Evolutionary conservation across 2,797 vertebrate species (phyloP), one percentile per base, ranked within the genome.

Genomic region (Ctenopoma kingsleyae): DNA sequence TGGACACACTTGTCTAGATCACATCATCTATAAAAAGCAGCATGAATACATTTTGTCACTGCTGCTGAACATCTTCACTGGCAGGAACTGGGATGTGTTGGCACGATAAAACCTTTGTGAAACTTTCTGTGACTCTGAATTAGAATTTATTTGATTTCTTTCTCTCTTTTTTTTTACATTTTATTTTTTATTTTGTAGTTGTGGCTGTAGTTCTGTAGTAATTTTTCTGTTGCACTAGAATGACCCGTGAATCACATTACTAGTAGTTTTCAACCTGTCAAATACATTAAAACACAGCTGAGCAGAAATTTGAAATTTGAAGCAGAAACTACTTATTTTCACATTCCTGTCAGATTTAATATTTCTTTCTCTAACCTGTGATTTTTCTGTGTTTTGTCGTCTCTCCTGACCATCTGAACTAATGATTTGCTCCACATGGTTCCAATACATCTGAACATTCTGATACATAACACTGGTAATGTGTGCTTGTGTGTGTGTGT

Each of bases 401-500:
- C 48, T 15, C 22, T 48, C 20, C 20, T 36, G 6, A 47, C 10
- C 35, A 67, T 27, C 15, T 51, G 36, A 43, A 46, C 69, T 55
- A 47, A 66, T 60, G 4, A 27, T 53, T 67, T 56, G 6, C 63
- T 35, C 48, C 85, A 83, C 71, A 66, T 81, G 76, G 52, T 67
- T 57, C 58, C 51, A 80, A 81, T 79, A 53, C 44, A 27, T 53
- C 53, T 50, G 54, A 60, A 74, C n/a, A 44, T 43, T 22, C 55
- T 67, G 71, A 74, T 81, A 63, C 27, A 50, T 76, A 70, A 72
- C 54, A 71, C 74, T 10, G 12, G 19, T 43, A 30, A 30, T 69
- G 43, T 67, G 20, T 60, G 17, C 40, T 48, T 66, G 47, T 48
- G 53, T 56, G 62, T 67, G 62, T 65, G 36, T 67, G 40, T 52